phyloP scores from a whole-genome alignment of 1,140 invertebrate species.

The Carcinoscorpius rotundicauda region DNA sequence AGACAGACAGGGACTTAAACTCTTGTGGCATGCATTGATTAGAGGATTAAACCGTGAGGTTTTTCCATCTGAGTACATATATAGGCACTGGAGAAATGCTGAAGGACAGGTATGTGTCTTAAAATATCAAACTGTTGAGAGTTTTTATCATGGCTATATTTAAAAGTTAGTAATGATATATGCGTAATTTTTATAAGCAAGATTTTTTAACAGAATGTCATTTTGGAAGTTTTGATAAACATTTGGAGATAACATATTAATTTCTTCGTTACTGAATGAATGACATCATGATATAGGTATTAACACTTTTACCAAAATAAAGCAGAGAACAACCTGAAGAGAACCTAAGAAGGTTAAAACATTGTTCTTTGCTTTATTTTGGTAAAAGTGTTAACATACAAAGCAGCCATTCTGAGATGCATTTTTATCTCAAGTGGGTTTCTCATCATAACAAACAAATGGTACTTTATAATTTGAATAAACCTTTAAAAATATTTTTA shows the following conservation, averaged over 20 bases:
- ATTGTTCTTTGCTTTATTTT: too few species aligned
- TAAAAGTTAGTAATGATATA: background rate
- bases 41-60: slow-evolving; percentile 56
- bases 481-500: too few species aligned
- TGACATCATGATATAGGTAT: too few species aligned
- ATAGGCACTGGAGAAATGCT: slow-evolving; percentile 79
- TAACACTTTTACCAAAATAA: too few species aligned
- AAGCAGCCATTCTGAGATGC: too few species aligned
- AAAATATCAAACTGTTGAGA: slow-evolving; percentile 9
- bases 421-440: too few species aligned
- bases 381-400: too few species aligned
- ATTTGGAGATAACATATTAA: background rate
- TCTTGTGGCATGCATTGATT: slow-evolving; percentile 65
- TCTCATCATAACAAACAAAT: too few species aligned
- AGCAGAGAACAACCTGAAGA: too few species aligned
- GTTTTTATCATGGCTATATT: slow-evolving; percentile 1
- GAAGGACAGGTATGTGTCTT: slow-evolving; percentile 51
- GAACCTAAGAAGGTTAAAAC: too few species aligned
- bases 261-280: slow-evolving; percentile 1
- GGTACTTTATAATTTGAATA: too few species aligned
- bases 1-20: slow-evolving; percentile 64
- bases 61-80: slow-evolving; percentile 81
- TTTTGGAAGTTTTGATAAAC: background rate
- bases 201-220: background rate
- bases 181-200: too few species aligned